Conservation (phyloP, 2,113 vertebrate genomes). For the Microcebus jonahi region DNA sequence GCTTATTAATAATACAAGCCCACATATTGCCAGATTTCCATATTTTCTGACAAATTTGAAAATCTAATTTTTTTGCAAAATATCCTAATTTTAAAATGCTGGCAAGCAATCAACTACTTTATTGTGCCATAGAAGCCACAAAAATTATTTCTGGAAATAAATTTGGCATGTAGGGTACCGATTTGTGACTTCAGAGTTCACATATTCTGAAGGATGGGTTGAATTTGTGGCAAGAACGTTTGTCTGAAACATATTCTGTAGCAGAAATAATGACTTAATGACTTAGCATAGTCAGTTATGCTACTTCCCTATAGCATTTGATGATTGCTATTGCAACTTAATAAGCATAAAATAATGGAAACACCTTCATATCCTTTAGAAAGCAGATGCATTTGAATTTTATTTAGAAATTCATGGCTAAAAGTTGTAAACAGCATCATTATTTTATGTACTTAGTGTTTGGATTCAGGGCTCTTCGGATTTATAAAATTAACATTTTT, state of each 20-base stretch:
- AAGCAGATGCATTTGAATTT: conserved; percentile 61
- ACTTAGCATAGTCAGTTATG: neutral
- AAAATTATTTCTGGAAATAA: neutral
- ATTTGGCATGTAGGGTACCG: neutral
- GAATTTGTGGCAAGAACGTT: neutral
- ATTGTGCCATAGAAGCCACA: neutral
- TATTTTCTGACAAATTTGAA: neutral
- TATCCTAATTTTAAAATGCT: neutral
- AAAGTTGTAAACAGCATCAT: conserved; percentile 67
- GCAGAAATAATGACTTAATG: conserved; percentile 42
- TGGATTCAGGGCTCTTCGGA: conserved; percentile 46
- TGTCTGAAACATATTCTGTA: neutral
- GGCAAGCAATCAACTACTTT: neutral
- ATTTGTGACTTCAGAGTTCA: neutral
- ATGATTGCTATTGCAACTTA: conserved; percentile 43
- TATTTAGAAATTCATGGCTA: conserved; percentile 62
- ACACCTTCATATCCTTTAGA: neutral
- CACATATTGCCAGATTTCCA: neutral
- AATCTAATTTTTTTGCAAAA: neutral
- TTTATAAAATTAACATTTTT: conserved; percentile 64
- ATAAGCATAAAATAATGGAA: conserved; percentile 64
- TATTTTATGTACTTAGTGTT: conserved; percentile 68
- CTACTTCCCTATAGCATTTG: neutral
- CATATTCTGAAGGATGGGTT: neutral
- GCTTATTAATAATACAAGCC: neutral